A percentile compares a stretch with the other conserved stretches of the same genome.
Conservation (phyloP, 2,888 invertebrate species). For the Apantesis nais region DNA sequence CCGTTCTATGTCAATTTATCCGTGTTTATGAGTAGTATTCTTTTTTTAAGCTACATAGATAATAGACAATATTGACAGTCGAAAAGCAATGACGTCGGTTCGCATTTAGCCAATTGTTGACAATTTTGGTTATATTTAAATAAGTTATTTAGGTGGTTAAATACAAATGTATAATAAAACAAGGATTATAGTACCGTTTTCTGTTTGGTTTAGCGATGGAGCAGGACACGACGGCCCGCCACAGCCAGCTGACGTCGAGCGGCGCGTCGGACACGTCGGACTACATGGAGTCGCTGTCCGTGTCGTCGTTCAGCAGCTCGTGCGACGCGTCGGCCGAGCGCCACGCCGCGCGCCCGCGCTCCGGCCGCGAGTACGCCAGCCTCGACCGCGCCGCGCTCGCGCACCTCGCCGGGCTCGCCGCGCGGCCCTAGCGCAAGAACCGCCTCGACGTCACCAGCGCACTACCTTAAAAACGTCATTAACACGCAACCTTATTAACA, state of each 20-base stretch:
- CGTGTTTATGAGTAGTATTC: no score
- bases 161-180: neutral
- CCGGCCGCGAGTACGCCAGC: slow-evolving; percentile 79
- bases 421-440: slow-evolving; percentile 11
- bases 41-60: no score
- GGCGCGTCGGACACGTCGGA: slow-evolving; percentile 91
- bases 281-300: slow-evolving; percentile 90
- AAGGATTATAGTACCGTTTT: neutral
- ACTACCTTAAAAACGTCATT: neutral
- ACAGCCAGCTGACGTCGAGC: slow-evolving; percentile 87
- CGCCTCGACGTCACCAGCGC: neutral
- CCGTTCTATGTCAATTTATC: no score
- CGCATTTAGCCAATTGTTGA: no score
- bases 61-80: no score
- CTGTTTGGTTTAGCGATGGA: slow-evolving; percentile 68
- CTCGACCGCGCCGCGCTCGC: slow-evolving; percentile 71
- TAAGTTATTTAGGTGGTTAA: no score
- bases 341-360: slow-evolving; percentile 73
- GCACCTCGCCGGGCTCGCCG: slow-evolving; percentile 66
- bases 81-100: no score
- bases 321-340: slow-evolving; percentile 86
- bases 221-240: slow-evolving; percentile 77
- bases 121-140: no score
- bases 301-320: slow-evolving; percentile 89
- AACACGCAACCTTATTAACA: neutral